These are phyloP conservation scores for Pocillopora grandis DNA, from an alignment of 92 coral and sea anemone genomes.

Conservation along the genomic window DNA sequence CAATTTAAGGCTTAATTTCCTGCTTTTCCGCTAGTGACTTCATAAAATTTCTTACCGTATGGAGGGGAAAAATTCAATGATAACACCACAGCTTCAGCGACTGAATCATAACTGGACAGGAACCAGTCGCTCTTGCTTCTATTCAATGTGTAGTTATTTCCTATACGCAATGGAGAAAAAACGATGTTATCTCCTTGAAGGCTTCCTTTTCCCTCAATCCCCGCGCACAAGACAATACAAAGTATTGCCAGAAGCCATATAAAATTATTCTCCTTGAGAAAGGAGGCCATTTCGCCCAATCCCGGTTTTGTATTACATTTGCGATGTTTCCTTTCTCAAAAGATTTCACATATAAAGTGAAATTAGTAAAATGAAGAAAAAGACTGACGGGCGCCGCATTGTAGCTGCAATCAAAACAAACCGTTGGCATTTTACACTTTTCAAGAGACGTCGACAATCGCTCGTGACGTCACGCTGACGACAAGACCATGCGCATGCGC, in stretches of 20 bases:
- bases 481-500: constrained; percentile 1
- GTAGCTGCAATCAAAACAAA: constrained; percentile 47
- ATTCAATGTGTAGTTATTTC: constrained; percentile 55
- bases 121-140: constrained; percentile 65
- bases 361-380: not conserved
- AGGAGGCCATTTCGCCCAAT: constrained; percentile 23
- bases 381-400: constrained; percentile 19
- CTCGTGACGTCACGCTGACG: constrained; percentile 27
- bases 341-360: not conserved
- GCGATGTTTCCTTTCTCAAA: not conserved
- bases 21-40: not conserved
- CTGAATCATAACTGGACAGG: constrained; percentile 64
- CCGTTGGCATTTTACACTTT: constrained; percentile 19
- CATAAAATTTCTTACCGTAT: constrained; percentile 63
- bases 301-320: constrained; percentile 2
- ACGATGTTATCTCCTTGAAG: constrained; percentile 47
- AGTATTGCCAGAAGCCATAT: not conserved
- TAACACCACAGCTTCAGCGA: constrained; percentile 57
- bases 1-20: not conserved
- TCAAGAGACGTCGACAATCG: constrained; percentile 30
- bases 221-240: not conserved
- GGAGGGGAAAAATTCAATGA: constrained; percentile 69
- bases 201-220: constrained; percentile 11
- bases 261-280: constrained; percentile 24
- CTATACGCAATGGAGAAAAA: constrained; percentile 54